Conservation (phyloP, 2,888 invertebrate genomes). For the Resseliella maxima region DNA sequence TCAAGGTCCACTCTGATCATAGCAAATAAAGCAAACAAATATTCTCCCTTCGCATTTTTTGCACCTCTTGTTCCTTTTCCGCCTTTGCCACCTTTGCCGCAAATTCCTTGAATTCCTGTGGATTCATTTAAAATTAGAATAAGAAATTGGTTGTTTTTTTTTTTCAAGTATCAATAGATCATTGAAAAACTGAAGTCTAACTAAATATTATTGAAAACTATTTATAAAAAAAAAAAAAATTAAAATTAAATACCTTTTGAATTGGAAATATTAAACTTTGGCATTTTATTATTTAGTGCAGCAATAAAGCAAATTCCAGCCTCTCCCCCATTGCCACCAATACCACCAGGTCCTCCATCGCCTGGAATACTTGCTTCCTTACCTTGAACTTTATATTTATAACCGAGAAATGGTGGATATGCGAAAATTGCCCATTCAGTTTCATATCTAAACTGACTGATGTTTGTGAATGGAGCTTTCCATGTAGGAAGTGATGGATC, state of each 20-base stretch:
- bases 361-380: not conserved
- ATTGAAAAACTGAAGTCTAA: too few species aligned
- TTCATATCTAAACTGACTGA: too few species aligned
- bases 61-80: not conserved
- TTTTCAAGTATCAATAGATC: too few species aligned
- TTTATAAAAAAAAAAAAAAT: too few species aligned
- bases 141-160: too few species aligned
- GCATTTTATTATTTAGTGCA: not conserved
- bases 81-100: not conserved
- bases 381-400: not conserved
- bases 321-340: not conserved
- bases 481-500: not conserved
- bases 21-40: not conserved
- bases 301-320: not conserved
- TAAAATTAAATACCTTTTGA: too few species aligned
- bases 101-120: not conserved
- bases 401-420: not conserved
- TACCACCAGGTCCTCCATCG: not conserved
- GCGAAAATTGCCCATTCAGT: too few species aligned
- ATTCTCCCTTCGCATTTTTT: not conserved
- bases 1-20: not conserved
- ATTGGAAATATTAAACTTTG: not conserved
- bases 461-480: too few species aligned
- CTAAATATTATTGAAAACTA: too few species aligned
- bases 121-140: not conserved